A percentile compares a stretch with the other conserved stretches of the same genome.
These are phyloP conservation scores for Frieseomelitta varia DNA, from an alignment of 1,140 invertebrate genomes.

Conservation along the genomic window DNA sequence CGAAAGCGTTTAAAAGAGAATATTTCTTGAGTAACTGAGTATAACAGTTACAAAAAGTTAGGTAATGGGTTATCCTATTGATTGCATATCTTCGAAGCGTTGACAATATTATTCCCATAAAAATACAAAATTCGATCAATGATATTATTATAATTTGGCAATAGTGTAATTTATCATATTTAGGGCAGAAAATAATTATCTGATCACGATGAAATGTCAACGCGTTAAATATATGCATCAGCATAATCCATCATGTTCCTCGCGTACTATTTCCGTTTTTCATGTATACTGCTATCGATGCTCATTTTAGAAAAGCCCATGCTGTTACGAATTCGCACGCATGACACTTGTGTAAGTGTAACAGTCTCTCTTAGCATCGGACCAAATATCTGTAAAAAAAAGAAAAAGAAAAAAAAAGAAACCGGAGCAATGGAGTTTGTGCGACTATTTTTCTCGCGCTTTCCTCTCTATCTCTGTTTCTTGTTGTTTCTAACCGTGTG, in stretches of 20 bases:
- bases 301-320: conserved; percentile 23
- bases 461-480: conserved; percentile 19
- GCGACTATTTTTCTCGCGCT: conserved; percentile 40
- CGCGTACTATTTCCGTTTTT: conserved; percentile 14
- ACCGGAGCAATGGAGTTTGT: conserved; percentile 28
- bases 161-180: background rate
- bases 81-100: background rate
- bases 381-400: conserved; percentile 47
- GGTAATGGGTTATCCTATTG: background rate
- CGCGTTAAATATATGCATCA: background rate
- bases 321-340: background rate
- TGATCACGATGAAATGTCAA: background rate
- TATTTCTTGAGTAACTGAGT: conserved; percentile 38
- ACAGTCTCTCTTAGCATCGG: conserved; percentile 51
- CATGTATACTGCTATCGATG: conserved; percentile 16
- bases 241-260: conserved; percentile 12
- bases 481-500: conserved; percentile 20
- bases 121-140: background rate
- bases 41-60: conserved; percentile 6
- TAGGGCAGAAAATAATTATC: background rate
- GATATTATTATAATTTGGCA: background rate
- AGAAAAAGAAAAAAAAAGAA: background rate
- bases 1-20: conserved; percentile 36
- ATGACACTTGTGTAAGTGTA: conserved; percentile 31
- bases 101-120: background rate